Conservation (phyloP, 64 coral and sea anemone species). For the Montipora capricornis region DNA sequence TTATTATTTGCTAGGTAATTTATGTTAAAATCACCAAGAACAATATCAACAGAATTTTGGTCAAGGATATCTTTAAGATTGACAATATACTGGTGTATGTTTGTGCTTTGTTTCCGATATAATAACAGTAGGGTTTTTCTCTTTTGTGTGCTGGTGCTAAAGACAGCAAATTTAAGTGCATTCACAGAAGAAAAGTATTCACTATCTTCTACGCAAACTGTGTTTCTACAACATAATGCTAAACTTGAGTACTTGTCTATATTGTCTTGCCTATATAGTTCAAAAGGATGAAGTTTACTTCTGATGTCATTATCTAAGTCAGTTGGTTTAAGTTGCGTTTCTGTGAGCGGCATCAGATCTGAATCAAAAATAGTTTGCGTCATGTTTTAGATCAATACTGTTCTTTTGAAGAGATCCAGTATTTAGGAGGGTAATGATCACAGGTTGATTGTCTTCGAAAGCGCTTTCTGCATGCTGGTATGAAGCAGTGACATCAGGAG, state of each 20-base stretch:
- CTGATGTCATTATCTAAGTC: constrained; percentile 7
- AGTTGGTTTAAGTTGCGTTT: constrained; percentile 22
- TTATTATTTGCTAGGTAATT: constrained; percentile 49
- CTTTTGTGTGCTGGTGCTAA: constrained; percentile 5
- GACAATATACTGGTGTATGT: constrained; percentile 34
- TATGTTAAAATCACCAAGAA: constrained; percentile 60
- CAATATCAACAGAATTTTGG: constrained; percentile 49
- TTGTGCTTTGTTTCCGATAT: constrained; percentile 65
- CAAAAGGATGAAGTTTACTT: constrained; percentile 17
- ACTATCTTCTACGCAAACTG: neutral
- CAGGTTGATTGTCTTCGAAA: neutral
- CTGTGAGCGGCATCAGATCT: constrained; percentile 32
- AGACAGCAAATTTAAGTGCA: constrained; percentile 45
- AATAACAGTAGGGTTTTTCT: constrained; percentile 43
- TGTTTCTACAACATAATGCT: constrained; percentile 43
- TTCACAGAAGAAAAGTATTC: constrained; percentile 61
- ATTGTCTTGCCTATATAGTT: constrained; percentile 40
- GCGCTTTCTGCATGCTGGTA: neutral
- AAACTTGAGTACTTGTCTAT: constrained; percentile 67
- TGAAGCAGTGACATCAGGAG: neutral
- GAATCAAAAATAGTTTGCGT: neutral
- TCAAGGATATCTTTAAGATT: constrained; percentile 48
- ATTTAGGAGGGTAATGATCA: constrained; percentile 59
- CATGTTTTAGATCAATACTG: constrained; percentile 50
- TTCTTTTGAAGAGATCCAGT: constrained; percentile 65